Evolutionary conservation across 2,888 invertebrate species (phyloP), one percentile per base, ranked within the genome.

Genomic region (Erannis defoliaria): DNA sequence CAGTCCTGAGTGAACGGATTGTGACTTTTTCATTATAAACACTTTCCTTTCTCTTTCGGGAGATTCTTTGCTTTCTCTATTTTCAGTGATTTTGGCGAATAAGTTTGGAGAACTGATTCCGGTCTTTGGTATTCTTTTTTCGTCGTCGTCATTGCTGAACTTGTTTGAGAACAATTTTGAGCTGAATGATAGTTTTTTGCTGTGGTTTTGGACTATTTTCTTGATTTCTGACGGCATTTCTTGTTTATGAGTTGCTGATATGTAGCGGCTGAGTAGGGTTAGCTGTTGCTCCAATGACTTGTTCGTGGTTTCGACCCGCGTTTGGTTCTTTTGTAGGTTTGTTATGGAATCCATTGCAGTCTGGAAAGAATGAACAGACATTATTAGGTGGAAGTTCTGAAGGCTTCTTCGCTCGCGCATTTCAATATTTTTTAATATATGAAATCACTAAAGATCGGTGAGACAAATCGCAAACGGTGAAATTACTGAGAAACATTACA

Each of bases 211-310:
- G 0, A 97, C 91, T 43, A 97, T 95, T 67, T 96, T 94, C 51
- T 96, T 94, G 4, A 97, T 94, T 62, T 97, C 97, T 0, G 94
- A 90, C 0, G 97, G 97, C 48, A 96, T 88, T 50, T 97, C 97
- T 38, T 94, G 92, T 54, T 95, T 94, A 19, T 95, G 94, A 53
- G 97, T 81, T 4, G 94, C 94, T 5, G 95, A 94, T n/a, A 97
- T 94, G 81, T 95, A 97, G 1, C 95, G 94, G 3, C 96, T 96
- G 5, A 97, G 87, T 0, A 96, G 93, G 0, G 94, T 93, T 0
- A 97, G 94, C 0, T 97, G 96, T 9, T 96, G 95, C 78, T 97
- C 97, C 64, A 97, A 81, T 0, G 95, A 93, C 74, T 96, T 95
- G 74, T 95, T 96, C 65, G 96, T 95, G 2, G 95, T 92, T 77